Evolutionary conservation across 2,797 vertebrate species (phyloP), one percentile per base, ranked within the genome.

Genomic region (Pipistrellus pygmaeus): DNA sequence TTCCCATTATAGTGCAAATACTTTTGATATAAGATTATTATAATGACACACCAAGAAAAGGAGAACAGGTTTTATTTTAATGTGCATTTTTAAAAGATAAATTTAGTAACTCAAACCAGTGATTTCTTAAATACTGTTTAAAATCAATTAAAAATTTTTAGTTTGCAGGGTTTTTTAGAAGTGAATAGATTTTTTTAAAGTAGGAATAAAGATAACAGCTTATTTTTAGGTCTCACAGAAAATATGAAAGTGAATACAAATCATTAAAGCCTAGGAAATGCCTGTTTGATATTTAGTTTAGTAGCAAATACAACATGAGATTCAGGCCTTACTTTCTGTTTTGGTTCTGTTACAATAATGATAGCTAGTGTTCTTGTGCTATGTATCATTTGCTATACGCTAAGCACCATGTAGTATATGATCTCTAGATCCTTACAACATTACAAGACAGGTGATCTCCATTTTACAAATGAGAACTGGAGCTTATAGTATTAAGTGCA

Each of bases 61-160:
- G 72, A 46, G 11, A n/a, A 73, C 6, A 80, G 15, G 48, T 83
- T 90, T 94, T 75, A 87, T 84, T 95, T 88, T 73, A 71, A 51
- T 57, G 20, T 90, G 3, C 90, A 25, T 78, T 87, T 71, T 30
- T 21, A 41, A 89, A 84, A 75, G 87, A 60, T 87, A 69, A 94
- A 80, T 85, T 72, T 82, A 64, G 25, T 41, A 72, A 13, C 18
- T 90, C 21, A 94, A 35, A 57, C 14, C 9, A 69, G 0, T 62
- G 25, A 80, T 69, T 91, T 94, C 6, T 66, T 88, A 1, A 21
- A 48, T 78, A 84, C 35, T 76, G 4, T 91, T n/a, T 41, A 72
- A 35, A 92, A 32, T 27, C 48, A 78, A 60, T 66, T 72, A 53
- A 20, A n/a, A 69, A 8, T 18, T 3, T 44, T 53, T 73, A 38